Percentiles rank a stretch among this genome's conserved stretches.
phyloP scores from a whole-genome alignment of 1,140 invertebrate genomes.

The Drosophila eugracilis region DNA sequence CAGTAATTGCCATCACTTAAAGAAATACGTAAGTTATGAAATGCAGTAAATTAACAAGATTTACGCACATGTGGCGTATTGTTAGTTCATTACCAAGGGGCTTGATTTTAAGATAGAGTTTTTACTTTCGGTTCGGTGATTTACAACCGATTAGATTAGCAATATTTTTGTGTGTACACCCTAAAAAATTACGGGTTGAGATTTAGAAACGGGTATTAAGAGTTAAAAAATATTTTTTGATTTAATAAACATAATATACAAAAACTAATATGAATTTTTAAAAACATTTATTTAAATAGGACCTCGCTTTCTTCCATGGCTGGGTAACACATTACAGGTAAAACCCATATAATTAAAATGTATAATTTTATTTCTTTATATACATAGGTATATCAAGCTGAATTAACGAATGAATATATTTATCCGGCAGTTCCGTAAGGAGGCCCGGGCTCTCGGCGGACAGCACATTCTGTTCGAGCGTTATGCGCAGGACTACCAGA shows the following conservation, averaged over 20 bases:
- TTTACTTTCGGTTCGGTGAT: conserved; percentile 32
- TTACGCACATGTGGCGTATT: conserved; percentile 6
- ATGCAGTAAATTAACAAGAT: background rate
- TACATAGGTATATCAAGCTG: no score
- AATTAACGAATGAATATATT: no score
- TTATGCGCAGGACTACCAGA: conserved; percentile 87
- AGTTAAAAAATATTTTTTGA: no score
- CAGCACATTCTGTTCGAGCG: conserved; percentile 88
- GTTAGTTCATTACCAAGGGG: conserved; percentile 17
- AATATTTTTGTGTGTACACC: no score
- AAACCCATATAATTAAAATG: background rate
- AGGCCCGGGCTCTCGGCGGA: conserved; percentile 86
- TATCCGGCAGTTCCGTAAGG: conserved; percentile 86
- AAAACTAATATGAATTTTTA: background rate
- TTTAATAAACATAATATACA: background rate
- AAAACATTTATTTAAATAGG: conserved; percentile 85
- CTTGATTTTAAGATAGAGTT: conserved; percentile 39
- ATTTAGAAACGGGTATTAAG: no score
- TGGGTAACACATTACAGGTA: conserved; percentile 87
- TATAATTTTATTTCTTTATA: background rate
- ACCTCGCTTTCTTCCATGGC: conserved; percentile 88
- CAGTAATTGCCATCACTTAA: background rate
- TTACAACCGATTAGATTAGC: conserved; percentile 59
- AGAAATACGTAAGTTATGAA: conserved; percentile 1
- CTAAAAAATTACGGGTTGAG: no score